Conservation (phyloP, 2,113 vertebrate species). For the Urocolius indicus region DNA sequence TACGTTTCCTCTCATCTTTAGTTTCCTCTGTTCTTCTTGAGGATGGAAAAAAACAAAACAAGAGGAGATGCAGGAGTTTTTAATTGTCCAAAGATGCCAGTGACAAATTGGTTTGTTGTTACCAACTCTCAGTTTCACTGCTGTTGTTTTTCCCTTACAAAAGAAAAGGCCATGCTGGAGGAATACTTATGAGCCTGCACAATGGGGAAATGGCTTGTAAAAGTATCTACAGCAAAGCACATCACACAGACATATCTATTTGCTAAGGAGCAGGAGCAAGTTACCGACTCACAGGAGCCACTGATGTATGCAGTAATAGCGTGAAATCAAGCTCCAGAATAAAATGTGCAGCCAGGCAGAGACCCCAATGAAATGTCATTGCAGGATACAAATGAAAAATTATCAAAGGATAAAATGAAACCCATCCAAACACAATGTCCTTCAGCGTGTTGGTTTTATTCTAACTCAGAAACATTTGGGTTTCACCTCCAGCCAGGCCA, state of each 20-base stretch:
- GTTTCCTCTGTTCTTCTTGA: not conserved
- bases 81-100: slow-evolving; percentile 41
- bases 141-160: not conserved
- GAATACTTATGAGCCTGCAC: slow-evolving; percentile 68
- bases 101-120: slow-evolving; percentile 54
- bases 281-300: slow-evolving; percentile 8
- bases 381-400: slow-evolving; percentile 57
- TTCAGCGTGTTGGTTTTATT: slow-evolving; percentile 61
- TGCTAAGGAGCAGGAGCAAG: slow-evolving; percentile 65
- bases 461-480: slow-evolving; percentile 48
- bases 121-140: slow-evolving; percentile 30
- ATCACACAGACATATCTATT: slow-evolving; percentile 59
- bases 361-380: slow-evolving; percentile 32
- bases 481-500: slow-evolving; percentile 62
- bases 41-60: not conserved
- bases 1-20: slow-evolving; percentile 11
- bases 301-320: slow-evolving; percentile 50
- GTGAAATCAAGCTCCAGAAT: slow-evolving; percentile 62
- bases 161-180: slow-evolving; percentile 25
- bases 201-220: slow-evolving; percentile 65
- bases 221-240: slow-evolving; percentile 30
- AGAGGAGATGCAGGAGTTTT: not conserved
- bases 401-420: slow-evolving; percentile 54
- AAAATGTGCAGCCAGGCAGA: slow-evolving; percentile 66
- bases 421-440: slow-evolving; percentile 68